Evolutionary conservation across 1,140 invertebrate species (phyloP).

Genomic region (Pseudomyrmex gracilis): DNA sequence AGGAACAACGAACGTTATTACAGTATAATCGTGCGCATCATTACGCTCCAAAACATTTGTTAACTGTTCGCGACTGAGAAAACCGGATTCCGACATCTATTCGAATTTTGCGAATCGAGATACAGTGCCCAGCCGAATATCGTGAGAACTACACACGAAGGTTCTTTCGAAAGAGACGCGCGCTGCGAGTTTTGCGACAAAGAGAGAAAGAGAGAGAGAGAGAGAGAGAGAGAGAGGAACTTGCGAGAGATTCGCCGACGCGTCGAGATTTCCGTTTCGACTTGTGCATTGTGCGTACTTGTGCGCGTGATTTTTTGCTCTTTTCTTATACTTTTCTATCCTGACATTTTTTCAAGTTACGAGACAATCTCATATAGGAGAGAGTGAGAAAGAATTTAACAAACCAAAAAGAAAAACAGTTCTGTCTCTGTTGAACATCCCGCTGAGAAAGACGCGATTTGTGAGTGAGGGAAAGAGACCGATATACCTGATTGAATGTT

Average conservation of each 20-base stretch:
- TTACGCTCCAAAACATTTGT: constrained; percentile 11
- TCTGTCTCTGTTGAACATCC: constrained; percentile 29
- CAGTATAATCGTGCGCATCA: constrained; percentile 1
- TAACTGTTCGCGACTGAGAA: background rate
- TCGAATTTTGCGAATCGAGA: background rate
- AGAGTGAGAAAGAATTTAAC: background rate
- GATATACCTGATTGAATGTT: background rate
- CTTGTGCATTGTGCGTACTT: constrained; percentile 34
- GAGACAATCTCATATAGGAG: background rate
- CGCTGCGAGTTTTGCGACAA: constrained; percentile 4
- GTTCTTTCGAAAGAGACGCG: constrained; percentile 9
- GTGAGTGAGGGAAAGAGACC: constrained; percentile 4
- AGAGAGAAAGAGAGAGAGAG: background rate
- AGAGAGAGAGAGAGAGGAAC: background rate
- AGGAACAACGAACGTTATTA: constrained; percentile 1
- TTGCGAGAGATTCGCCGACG: constrained; percentile 7
- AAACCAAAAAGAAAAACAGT: background rate
- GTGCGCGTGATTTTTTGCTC: constrained; percentile 39
- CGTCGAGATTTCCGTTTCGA: background rate
- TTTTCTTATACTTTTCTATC: constrained; percentile 61
- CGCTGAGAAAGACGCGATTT: constrained; percentile 34
- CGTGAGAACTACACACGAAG: constrained; percentile 1
- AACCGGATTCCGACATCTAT: background rate
- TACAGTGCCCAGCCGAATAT: background rate
- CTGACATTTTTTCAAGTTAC: constrained; percentile 18